phyloP scores from a whole-genome alignment of 2,113 vertebrate genomes.

The Silurus meridionalis region DNA sequence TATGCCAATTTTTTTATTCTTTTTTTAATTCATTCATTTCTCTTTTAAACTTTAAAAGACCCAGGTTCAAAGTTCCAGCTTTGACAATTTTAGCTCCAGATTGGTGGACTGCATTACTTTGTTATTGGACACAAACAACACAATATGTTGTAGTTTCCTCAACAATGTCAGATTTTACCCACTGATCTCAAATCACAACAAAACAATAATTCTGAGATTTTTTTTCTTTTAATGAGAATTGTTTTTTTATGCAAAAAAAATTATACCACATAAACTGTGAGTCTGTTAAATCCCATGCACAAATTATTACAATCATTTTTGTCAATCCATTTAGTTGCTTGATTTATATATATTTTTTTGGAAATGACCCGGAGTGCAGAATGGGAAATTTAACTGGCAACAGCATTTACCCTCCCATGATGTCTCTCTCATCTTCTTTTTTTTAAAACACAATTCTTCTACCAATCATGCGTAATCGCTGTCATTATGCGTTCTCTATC shows the following conservation, averaged over 20 bases:
- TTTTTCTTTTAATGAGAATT: too few species aligned
- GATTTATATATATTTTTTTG: not conserved
- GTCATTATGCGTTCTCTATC: conserved; percentile 2
- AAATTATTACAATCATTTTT: too few species aligned
- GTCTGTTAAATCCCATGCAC: not conserved
- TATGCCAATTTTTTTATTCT: too few species aligned
- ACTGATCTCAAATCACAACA: not conserved
- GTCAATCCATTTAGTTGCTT: not conserved
- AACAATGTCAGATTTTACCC: not conserved
- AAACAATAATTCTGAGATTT: too few species aligned
- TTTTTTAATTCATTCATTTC: too few species aligned
- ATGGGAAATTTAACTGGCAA: conserved; percentile 23
- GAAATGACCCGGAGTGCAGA: conserved; percentile 14
- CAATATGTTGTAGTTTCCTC: not conserved
- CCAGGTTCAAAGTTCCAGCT: too few species aligned
- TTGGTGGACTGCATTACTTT: too few species aligned
- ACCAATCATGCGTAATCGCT: conserved; percentile 9
- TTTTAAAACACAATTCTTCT: conserved; percentile 3
- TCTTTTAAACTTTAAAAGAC: too few species aligned
- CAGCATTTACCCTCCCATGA: conserved; percentile 20
- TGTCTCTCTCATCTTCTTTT: not conserved
- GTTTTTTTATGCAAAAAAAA: too few species aligned
- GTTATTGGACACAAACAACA: not conserved
- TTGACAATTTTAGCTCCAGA: too few species aligned
- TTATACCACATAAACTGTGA: not conserved